A percentile compares a stretch with the other conserved stretches of the same genome.
Evolutionary conservation across 2,797 vertebrate species (phyloP).

Genomic region (Lerista edwardsae): DNA sequence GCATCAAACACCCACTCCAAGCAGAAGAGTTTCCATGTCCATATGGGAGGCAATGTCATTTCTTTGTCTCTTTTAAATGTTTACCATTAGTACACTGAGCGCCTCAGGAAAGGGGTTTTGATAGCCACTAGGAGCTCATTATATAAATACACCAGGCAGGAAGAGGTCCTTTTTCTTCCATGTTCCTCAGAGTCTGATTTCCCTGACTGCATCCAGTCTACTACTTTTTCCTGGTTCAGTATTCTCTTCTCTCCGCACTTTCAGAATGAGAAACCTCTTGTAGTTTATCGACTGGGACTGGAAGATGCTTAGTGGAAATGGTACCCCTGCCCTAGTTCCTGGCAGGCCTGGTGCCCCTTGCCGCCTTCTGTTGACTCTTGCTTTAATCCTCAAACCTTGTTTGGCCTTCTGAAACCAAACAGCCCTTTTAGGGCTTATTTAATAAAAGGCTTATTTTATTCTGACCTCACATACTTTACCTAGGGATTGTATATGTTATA

Average conservation of each 20-base stretch:
- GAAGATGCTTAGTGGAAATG: neutral
- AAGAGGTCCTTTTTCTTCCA: neutral
- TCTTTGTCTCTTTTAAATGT: neutral
- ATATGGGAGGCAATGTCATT: neutral
- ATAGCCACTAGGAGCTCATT: neutral
- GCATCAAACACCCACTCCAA: neutral
- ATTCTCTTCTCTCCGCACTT: neutral
- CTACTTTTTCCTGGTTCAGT: neutral
- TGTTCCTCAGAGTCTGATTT: neutral
- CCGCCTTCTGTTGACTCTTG: neutral
- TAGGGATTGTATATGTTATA: no score
- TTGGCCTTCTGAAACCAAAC: neutral
- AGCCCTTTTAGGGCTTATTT: constrained; percentile 33
- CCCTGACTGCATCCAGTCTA: neutral
- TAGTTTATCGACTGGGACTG: neutral
- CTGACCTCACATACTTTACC: no score
- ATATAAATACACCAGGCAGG: neutral
- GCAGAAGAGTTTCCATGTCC: neutral
- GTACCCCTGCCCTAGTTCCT: fast-evolving
- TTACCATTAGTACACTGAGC: neutral
- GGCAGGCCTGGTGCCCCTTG: neutral
- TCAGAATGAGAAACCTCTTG: neutral
- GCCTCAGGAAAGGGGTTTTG: neutral
- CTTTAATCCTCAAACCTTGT: constrained; percentile 20
- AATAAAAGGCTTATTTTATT: no score